These are phyloP conservation scores for Apotomis capreana DNA, from an alignment of 2,888 invertebrate species.

Conservation along the genomic window DNA sequence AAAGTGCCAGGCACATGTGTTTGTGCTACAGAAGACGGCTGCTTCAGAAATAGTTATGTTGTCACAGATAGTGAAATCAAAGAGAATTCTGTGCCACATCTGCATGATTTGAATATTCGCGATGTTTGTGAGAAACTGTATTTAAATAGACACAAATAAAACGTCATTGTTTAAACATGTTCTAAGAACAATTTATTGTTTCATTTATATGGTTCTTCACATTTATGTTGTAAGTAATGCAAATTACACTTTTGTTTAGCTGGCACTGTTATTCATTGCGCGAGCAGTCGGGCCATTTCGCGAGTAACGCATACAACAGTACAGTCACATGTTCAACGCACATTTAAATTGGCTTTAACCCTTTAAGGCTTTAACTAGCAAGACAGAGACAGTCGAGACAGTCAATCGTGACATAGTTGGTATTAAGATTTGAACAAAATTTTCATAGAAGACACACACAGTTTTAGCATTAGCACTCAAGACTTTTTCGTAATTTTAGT, in stretches of 20 bases:
- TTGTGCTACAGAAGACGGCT: conserved; percentile 75
- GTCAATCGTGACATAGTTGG: too few relatives aligned
- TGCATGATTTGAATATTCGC: conserved; percentile 87
- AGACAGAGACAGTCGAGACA: background rate
- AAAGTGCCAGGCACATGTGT: conserved; percentile 64
- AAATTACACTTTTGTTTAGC: conserved; percentile 30
- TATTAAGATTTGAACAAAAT: too few relatives aligned
- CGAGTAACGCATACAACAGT: background rate
- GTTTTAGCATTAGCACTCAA: too few relatives aligned
- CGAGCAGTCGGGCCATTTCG: background rate
- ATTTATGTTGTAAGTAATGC: conserved; percentile 26
- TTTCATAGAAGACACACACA: too few relatives aligned
- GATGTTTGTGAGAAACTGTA: conserved; percentile 85
- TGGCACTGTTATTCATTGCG: conserved; percentile 19
- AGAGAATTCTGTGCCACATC: conserved; percentile 82
- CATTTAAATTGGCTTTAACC: conserved; percentile 16
- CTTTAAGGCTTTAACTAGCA: conserved; percentile 9
- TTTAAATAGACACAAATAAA: conserved; percentile 53
- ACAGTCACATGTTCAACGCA: conserved; percentile 8
- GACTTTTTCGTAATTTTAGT: too few relatives aligned
- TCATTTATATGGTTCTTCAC: conserved; percentile 28
- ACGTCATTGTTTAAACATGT: conserved; percentile 6
- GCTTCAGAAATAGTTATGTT: conserved; percentile 71
- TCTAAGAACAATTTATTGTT: conserved; percentile 28
- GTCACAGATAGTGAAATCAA: conserved; percentile 61